Percentiles rank a stretch among this genome's conserved stretches.
Conservation (phyloP, 2,113 vertebrate species). For the Notarius lentiginosus region DNA sequence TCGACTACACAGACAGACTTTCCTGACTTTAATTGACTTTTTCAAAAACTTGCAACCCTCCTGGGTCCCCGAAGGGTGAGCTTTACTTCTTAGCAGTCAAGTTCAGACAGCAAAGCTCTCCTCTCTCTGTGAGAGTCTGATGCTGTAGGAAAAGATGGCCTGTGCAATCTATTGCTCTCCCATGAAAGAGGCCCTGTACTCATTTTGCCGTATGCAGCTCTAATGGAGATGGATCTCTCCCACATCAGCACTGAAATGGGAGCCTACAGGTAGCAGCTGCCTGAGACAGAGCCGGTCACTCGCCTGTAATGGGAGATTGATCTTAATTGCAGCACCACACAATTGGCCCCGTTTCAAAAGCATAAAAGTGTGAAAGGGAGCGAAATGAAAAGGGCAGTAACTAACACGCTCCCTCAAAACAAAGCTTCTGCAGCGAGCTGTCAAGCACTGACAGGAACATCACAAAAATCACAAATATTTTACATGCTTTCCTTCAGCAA, state of each 20-base stretch:
- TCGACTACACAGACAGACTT: not conserved
- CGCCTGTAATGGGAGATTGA: conserved; percentile 49
- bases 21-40: conserved; percentile 11
- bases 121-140: conserved; percentile 4
- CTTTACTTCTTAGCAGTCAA: not conserved
- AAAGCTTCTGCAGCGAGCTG: conserved; percentile 17
- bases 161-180: not conserved
- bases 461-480: not conserved
- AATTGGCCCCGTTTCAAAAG: conserved; percentile 25
- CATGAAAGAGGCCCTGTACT: conserved; percentile 33
- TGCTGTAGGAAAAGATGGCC: not conserved
- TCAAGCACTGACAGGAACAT: conserved; percentile 20
- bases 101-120: conserved; percentile 6
- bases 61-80: not conserved
- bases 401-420: conserved; percentile 9
- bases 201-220: conserved; percentile 38
- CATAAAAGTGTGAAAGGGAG: conserved; percentile 11
- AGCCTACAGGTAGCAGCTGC: conserved; percentile 47
- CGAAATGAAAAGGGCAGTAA: conserved; percentile 30
- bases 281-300: conserved; percentile 44
- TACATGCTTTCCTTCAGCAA: not conserved
- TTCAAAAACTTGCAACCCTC: not conserved
- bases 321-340: conserved; percentile 45
- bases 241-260: conserved; percentile 36
- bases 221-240: conserved; percentile 52